A percentile compares a stretch with the other conserved stretches of the same genome.
phyloP scores from a whole-genome alignment of 2,113 vertebrate species.

The Peucedramus taeniatus region DNA sequence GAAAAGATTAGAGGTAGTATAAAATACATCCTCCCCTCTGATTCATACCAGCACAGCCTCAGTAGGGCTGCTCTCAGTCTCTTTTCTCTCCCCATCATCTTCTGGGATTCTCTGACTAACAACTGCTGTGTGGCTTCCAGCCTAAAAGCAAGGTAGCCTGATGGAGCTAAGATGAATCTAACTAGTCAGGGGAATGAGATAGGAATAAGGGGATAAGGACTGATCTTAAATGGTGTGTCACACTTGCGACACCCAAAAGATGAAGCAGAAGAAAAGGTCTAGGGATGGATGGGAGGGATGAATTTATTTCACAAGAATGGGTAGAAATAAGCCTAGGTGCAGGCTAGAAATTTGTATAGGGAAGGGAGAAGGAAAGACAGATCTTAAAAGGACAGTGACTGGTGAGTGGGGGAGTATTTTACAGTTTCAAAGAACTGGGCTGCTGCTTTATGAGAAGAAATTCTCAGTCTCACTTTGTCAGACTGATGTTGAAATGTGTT shows the following conservation, averaged over 20 bases:
- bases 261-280: not conserved
- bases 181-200: not conserved
- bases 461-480: not conserved
- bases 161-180: not conserved
- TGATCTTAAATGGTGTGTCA: not conserved
- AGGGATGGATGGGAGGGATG: not conserved
- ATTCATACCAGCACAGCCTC: accelerated
- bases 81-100: not conserved
- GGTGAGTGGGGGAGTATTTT: not conserved
- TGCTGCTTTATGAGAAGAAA: not conserved
- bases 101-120: not conserved
- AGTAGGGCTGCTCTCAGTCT: not conserved
- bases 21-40: not conserved
- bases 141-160: not conserved
- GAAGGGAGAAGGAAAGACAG: not conserved
- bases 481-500: not conserved
- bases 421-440: not conserved
- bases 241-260: not conserved
- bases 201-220: not conserved
- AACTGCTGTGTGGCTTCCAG: not conserved
- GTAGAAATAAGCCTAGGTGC: no score
- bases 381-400: not conserved
- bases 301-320: not conserved
- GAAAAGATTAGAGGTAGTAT: not conserved
- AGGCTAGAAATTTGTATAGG: not conserved